Evolutionary conservation across 2,113 vertebrate genomes (phyloP), one percentile per base, ranked within the genome.

Genomic region (Platycercus adscitus): DNA sequence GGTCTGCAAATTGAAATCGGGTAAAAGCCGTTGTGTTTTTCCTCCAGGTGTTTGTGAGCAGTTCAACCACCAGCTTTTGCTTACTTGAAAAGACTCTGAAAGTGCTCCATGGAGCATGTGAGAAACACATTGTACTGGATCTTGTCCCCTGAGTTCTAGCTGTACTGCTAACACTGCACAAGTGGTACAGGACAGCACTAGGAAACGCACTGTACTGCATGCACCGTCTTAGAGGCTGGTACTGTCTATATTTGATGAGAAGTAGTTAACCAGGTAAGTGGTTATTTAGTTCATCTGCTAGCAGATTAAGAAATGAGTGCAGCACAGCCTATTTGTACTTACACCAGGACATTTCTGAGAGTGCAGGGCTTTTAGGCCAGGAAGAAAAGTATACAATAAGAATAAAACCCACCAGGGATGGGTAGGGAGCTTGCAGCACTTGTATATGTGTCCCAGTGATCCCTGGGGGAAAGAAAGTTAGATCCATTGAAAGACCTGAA

Each of bases 151-250:
- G 55, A 58, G 64, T n/a, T 24, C 39, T 20, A 21, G 31, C 0
- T 3, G 81, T 39, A 44, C 71, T 65, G 71, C 41, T 35, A 33
- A 13, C 39, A 1, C 55, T 18, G 55, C 61, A 3, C 20, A 28
- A 39, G 44, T 5, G 17, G 55, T 15, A 17, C 12, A 4, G 81
- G 37, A 49, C n/a, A 85, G 65, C 20, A 15, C 66, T 53, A 44
- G 13, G 23, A 81, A 83, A 63, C 28, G 47, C 5, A 0, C 7
- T 80, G 88, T 35, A 4, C 83, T n/a, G 20, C 0, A 0, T 8
- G 37, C 43, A 1, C 1, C 6, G 28, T 75, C 72, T 8, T 0
- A 35, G 44, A 20, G 52, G 56, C 19, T 72, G 39, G 9, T 33
- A 46, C 41, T 50, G 63, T 41, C 76, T 82, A 1, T 75, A 23